phyloP scores from a whole-genome alignment of 2,888 invertebrate species.

The Tipula lateralis region DNA sequence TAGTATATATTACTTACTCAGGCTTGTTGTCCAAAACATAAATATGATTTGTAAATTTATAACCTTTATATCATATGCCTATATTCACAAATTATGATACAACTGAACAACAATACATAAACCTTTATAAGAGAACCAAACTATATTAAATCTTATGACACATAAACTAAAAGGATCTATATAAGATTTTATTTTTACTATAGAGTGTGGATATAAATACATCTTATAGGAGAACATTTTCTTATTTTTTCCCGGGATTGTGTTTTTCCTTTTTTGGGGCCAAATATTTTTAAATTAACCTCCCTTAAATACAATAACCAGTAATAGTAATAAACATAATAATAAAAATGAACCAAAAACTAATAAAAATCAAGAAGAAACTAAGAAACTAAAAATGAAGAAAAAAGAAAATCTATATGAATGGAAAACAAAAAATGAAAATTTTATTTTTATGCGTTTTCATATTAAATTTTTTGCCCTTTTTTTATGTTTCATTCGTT shows the following conservation, averaged over 20 bases:
- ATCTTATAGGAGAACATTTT: not conserved
- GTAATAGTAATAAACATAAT: not conserved
- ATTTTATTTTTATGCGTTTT: not conserved
- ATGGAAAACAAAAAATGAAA: not conserved
- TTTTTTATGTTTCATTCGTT: too few species aligned
- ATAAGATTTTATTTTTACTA: not conserved
- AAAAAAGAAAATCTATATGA: not conserved
- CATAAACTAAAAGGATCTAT: not conserved
- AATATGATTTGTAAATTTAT: not conserved
- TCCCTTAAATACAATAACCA: not conserved
- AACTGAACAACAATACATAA: not conserved
- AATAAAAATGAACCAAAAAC: not conserved
- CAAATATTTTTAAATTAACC: not conserved
- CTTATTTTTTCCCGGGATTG: not conserved
- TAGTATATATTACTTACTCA: not conserved
- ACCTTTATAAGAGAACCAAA: not conserved
- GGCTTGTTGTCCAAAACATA: not conserved
- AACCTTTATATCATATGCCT: not conserved
- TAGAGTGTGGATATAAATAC: not conserved
- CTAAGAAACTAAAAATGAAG: not conserved
- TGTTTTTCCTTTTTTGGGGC: not conserved
- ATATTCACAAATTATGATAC: not conserved
- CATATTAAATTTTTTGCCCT: too few species aligned
- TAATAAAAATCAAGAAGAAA: not conserved
- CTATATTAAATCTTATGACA: not conserved